A percentile compares a stretch with the other conserved stretches of the same genome.
Evolutionary conservation across 2,113 vertebrate genomes (phyloP).

Genomic region (Fulmarus glacialis): DNA sequence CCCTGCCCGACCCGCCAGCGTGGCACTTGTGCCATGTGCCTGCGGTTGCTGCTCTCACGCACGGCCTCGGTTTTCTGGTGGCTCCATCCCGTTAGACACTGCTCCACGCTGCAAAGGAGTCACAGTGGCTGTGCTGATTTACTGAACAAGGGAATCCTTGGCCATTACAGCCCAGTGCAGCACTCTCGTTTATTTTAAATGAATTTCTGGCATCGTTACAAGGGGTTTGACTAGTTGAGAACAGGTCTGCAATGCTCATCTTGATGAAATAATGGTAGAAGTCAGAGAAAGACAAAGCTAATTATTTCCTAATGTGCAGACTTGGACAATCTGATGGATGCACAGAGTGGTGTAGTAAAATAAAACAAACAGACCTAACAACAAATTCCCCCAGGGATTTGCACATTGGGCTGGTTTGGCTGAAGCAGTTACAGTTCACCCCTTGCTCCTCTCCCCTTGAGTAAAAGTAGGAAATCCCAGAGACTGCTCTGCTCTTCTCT

Average conservation of each 20-base stretch:
- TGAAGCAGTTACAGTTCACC: not conserved
- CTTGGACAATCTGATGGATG: not conserved
- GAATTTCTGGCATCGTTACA: not conserved
- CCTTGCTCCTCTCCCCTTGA: not conserved
- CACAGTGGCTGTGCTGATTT: not conserved
- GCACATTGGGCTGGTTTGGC: not conserved
- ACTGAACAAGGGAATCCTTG: not conserved
- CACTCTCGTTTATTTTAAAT: not conserved
- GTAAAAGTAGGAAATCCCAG: too few relatives aligned
- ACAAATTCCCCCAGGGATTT: not conserved
- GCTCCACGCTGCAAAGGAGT: not conserved
- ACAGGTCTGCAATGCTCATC: not conserved
- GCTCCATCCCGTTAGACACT: not conserved
- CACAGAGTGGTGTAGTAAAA: not conserved
- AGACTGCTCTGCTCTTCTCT: not conserved
- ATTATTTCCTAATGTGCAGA: not conserved
- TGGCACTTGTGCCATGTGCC: not conserved
- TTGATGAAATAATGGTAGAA: not conserved
- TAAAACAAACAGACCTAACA: not conserved
- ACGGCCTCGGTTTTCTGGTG: not conserved
- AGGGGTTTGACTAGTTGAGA: not conserved
- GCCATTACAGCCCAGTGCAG: not conserved
- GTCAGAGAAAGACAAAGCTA: not conserved
- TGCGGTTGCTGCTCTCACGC: fast-evolving
- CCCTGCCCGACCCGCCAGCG: not conserved